Evolutionary conservation across 2,113 vertebrate species (phyloP), one percentile per base, ranked within the genome.

Genomic region (Burhinus oedicnemus): DNA sequence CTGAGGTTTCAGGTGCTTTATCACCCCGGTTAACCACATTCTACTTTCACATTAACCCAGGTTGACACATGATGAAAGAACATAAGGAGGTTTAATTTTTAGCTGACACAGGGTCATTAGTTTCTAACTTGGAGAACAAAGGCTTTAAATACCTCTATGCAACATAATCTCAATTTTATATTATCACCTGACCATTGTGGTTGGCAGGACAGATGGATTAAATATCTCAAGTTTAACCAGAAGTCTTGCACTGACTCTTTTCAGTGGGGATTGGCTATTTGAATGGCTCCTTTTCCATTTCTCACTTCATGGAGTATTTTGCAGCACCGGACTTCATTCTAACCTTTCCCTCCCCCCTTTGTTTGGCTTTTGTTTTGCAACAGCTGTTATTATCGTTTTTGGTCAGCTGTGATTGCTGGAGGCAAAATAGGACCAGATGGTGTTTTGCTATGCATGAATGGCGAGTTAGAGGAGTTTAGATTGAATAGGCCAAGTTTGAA

Each of bases 381-480:
- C 99, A 99, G 99, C 99, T 99, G 99, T 99, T 99, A 99, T 99
- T 99, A 98, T 99, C 98, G 98, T 98, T 99, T 98, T 98, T 99
- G 99, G 99, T 99, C 99, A 99, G 99, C 99, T 99, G 99, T 99
- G 99, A 99, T 99, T 99, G 99, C 99, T 99, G 98, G 98, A 99
- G 99, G 99, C 99, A 99, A 99, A 99, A 99, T 99, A 99, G 99
- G 99, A 99, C 99, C 99, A 99, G 99, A 99, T 99, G 99, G 99
- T 99, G 99, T 99, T 99, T 99, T 99, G 99, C 99, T 99, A 99
- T 99, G 99, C 99, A 99, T 99, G 99, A 99, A 99, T 99, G 99
- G 99, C 98, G 98, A 98, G 99, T 99, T 99, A 99, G 99, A 99
- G 98, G 99, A 99, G 99, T 99, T 98, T 98, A 98, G 98, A 98